Evolutionary conservation across 2,113 vertebrate species (phyloP).

Genomic region (Melanotaenia duboulayi): DNA sequence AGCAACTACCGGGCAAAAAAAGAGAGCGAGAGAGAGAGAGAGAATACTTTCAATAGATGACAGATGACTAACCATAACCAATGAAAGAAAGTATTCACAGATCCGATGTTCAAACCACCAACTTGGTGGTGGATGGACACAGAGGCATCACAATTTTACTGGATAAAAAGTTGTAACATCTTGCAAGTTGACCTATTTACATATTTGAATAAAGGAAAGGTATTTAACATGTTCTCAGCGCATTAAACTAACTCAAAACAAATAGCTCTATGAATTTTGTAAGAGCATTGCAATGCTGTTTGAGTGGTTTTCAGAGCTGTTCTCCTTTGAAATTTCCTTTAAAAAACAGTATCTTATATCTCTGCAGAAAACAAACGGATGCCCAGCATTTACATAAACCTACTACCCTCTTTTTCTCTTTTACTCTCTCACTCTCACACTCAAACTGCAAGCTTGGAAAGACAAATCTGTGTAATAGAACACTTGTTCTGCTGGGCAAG

Average conservation of each 20-base stretch:
- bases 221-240: background rate
- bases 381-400: background rate
- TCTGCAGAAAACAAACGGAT: slow-evolving; percentile 9
- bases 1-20: too few relatives aligned
- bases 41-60: too few relatives aligned
- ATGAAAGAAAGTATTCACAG: too few relatives aligned
- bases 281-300: background rate
- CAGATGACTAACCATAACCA: too few relatives aligned
- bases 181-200: background rate
- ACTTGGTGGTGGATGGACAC: background rate
- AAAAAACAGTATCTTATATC: too few relatives aligned
- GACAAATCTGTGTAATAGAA: slow-evolving; percentile 31
- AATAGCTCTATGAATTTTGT: background rate
- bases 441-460: slow-evolving; percentile 36
- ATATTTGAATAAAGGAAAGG: too few relatives aligned
- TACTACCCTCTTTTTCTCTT: background rate
- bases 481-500: slow-evolving; percentile 34
- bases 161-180: background rate
- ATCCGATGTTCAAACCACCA: too few relatives aligned
- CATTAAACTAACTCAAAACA: background rate
- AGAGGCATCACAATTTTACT: background rate
- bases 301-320: background rate
- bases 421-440: slow-evolving; percentile 25
- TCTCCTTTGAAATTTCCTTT: background rate
- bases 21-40: too few relatives aligned